Evolutionary conservation across 2,888 invertebrate species (phyloP).

Genomic region (Tipula vernalis): DNA sequence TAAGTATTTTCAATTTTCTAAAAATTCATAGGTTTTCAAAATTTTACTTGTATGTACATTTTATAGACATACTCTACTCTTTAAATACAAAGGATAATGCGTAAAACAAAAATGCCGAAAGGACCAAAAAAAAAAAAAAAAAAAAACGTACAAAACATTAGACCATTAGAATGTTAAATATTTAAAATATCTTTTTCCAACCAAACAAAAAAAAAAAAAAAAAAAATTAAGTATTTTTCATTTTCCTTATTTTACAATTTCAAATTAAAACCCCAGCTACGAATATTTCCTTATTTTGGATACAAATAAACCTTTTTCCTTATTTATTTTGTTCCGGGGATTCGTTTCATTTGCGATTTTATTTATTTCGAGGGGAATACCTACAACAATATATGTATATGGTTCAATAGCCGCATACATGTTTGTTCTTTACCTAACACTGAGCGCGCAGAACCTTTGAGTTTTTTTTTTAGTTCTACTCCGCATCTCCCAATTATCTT

Average conservation of each 20-base stretch:
- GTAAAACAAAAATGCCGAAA: not conserved
- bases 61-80: no score
- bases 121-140: not conserved
- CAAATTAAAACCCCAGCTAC: not conserved
- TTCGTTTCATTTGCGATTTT: not conserved
- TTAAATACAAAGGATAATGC: not conserved
- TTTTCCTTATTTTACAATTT: not conserved
- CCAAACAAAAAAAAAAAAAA: not conserved
- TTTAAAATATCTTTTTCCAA: not conserved
- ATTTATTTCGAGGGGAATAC: not conserved
- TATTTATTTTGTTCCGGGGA: not conserved
- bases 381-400: not conserved
- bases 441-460: not conserved
- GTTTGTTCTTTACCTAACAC: not conserved
- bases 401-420: not conserved
- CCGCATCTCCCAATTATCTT: not conserved
- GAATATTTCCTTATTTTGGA: not conserved
- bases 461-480: not conserved
- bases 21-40: not conserved
- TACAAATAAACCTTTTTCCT: not conserved
- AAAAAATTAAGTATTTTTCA: not conserved
- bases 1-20: not conserved
- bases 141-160: not conserved
- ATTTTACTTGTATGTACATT: not conserved
- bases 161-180: not conserved